phyloP scores from a whole-genome alignment of 1,140 invertebrate species.

The Bombus consobrinus region DNA sequence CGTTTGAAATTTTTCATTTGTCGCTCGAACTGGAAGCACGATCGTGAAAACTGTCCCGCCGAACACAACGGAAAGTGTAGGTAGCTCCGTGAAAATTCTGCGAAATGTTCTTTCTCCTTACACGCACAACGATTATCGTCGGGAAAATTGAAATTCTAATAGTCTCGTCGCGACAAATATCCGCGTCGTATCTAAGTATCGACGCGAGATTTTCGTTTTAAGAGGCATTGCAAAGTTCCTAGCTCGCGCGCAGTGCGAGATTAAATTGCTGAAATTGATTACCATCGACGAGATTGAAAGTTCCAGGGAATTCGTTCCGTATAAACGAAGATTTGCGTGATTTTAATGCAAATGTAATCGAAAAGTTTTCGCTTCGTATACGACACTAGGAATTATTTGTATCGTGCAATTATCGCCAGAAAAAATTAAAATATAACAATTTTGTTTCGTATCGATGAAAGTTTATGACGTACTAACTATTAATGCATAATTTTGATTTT shows the following conservation, averaged over 20 bases:
- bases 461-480: neutral
- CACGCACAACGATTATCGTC: neutral
- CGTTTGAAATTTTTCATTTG: conserved; percentile 16
- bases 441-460: neutral
- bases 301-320: neutral
- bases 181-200: neutral
- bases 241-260: neutral
- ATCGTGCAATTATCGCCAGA: neutral
- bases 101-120: neutral
- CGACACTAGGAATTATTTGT: neutral
- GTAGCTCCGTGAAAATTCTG: neutral
- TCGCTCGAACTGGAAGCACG: neutral
- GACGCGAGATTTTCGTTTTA: neutral
- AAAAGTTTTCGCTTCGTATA: neutral
- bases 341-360: neutral
- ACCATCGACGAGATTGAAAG: neutral
- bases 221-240: neutral
- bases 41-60: neutral
- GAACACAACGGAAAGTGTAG: neutral
- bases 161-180: neutral
- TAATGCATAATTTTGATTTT: neutral
- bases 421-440: neutral
- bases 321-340: neutral
- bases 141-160: neutral
- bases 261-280: conserved; percentile 1